These are phyloP conservation scores for Saguinus midas DNA, from an alignment of 2,113 vertebrate species.

Conservation along the genomic window DNA sequence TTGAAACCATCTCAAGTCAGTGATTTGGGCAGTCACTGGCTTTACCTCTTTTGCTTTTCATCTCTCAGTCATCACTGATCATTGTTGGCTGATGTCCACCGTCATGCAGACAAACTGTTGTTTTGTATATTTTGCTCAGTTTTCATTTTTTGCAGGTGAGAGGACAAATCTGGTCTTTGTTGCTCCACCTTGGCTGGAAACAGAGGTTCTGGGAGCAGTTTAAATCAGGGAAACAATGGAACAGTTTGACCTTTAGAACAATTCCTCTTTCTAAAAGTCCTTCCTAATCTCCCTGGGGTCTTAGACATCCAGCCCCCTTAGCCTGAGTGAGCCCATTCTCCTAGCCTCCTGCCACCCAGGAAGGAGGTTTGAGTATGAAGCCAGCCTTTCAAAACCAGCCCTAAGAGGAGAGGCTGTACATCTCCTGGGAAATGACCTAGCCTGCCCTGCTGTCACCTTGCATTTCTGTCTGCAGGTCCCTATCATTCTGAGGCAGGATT, in stretches of 20 bases:
- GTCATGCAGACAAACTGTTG: background rate
- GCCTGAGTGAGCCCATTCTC: background rate
- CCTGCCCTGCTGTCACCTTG: background rate
- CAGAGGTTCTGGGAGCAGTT: background rate
- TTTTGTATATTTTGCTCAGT: background rate
- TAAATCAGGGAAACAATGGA: background rate
- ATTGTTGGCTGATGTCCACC: background rate
- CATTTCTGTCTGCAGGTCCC: background rate
- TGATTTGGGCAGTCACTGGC: background rate
- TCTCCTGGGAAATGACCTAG: background rate
- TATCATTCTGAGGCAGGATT: background rate
- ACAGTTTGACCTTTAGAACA: background rate
- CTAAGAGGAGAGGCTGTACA: background rate
- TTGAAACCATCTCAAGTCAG: background rate
- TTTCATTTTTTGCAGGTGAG: background rate
- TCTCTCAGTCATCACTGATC: background rate
- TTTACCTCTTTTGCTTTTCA: background rate
- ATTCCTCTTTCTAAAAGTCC: background rate
- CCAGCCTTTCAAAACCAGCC: background rate
- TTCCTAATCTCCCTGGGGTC: background rate
- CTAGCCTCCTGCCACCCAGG: background rate
- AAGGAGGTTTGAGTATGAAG: background rate
- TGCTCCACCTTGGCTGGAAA: background rate
- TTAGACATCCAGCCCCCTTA: background rate
- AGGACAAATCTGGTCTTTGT: background rate